A percentile compares a stretch with the other conserved stretches of the same genome.
Evolutionary conservation across 2,113 vertebrate genomes (phyloP).

Genomic region (Osmerus mordax): DNA sequence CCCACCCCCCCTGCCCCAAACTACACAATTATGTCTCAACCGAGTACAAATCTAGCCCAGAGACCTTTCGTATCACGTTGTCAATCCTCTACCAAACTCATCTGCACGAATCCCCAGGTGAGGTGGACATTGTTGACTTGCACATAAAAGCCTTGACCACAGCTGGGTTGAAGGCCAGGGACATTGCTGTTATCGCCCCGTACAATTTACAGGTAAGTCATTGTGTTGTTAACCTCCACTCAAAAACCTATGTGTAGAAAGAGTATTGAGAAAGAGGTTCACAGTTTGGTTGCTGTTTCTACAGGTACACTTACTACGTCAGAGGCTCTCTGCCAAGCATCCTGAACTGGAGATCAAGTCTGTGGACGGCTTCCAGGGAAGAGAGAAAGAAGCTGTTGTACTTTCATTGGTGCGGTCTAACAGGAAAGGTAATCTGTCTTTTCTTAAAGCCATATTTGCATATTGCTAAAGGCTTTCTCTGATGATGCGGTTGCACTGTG

Average conservation of each 20-base stretch:
- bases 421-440: constrained; percentile 75
- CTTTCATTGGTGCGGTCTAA: constrained; percentile 92
- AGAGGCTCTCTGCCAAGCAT: constrained; percentile 77
- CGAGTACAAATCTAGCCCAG: neutral
- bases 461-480: neutral
- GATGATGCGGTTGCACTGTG: neutral
- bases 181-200: constrained; percentile 88
- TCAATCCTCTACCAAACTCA: constrained; percentile 13
- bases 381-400: constrained; percentile 94
- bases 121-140: constrained; percentile 82
- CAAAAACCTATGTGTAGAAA: neutral
- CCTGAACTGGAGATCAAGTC: constrained; percentile 90
- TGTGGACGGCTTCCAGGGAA: constrained; percentile 94
- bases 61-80: neutral
- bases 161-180: constrained; percentile 81
- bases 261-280: neutral
- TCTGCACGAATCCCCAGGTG: constrained; percentile 71
- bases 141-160: constrained; percentile 84
- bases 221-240: neutral
- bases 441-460: too few relatives aligned
- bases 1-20: neutral
- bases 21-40: neutral
- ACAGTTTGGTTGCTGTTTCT: constrained; percentile 15
- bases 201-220: constrained; percentile 91
- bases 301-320: constrained; percentile 91